Conservation (phyloP, 1,140 invertebrate species). For the Macrosteles quadrilineatus region DNA sequence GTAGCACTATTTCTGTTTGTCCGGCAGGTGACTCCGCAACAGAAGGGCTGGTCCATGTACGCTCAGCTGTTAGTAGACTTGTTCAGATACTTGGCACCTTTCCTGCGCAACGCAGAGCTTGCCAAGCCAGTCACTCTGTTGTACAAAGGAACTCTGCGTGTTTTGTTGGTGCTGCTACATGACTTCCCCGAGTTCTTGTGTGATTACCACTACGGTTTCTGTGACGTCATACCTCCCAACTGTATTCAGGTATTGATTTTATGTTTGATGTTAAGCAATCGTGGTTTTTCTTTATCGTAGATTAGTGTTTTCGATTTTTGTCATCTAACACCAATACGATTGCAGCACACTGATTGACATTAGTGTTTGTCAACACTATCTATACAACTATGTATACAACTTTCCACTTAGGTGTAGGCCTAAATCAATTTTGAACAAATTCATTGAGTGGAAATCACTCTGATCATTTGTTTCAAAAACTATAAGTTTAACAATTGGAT, state of each 20-base stretch:
- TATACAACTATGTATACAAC: too few relatives aligned
- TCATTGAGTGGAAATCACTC: too few relatives aligned
- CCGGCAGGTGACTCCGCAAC: constrained; percentile 43
- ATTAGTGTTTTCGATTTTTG: too few relatives aligned
- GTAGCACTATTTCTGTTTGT: too few relatives aligned
- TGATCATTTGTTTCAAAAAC: too few relatives aligned
- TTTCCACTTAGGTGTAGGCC: too few relatives aligned
- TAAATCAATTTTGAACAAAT: too few relatives aligned
- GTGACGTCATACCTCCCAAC: constrained; percentile 98
- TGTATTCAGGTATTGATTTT: constrained; percentile 85
- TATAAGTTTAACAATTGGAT: too few relatives aligned
- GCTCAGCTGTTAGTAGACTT: constrained; percentile 92
- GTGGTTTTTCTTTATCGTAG: not conserved
- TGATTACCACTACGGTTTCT: constrained; percentile 99
- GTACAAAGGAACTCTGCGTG: constrained; percentile 95
- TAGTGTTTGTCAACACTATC: too few relatives aligned
- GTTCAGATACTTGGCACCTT: constrained; percentile 96
- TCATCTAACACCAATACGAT: too few relatives aligned
- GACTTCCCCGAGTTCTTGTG: constrained; percentile 99
- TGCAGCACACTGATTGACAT: too few relatives aligned
- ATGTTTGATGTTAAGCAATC: too few relatives aligned
- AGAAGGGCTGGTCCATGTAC: constrained; percentile 78
- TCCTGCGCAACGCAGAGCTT: constrained; percentile 94
- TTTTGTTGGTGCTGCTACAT: constrained; percentile 94
- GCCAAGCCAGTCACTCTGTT: constrained; percentile 89